Percentiles rank a stretch among this genome's conserved stretches.
These are phyloP conservation scores for Amorpha juglandis DNA, from an alignment of 2,888 invertebrate genomes.

Conservation along the genomic window DNA sequence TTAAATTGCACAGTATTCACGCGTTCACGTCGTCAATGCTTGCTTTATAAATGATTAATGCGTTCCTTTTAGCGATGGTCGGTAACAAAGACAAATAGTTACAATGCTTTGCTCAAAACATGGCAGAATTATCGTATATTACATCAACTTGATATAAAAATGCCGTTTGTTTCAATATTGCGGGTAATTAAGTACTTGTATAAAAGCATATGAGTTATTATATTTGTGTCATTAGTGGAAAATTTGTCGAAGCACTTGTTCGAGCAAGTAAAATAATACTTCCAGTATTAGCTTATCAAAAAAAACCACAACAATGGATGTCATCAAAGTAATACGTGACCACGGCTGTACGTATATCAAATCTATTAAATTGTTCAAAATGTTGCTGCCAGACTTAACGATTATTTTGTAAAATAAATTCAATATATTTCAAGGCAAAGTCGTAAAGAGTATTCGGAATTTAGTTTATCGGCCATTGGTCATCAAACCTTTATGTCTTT, in stretches of 20 bases:
- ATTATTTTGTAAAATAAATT: not conserved
- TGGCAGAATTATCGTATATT: not conserved
- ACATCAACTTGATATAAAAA: not conserved
- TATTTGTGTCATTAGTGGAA: too few relatives aligned
- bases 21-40: conserved; percentile 60
- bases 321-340: not conserved
- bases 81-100: conserved; percentile 5
- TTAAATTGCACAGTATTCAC: conserved; percentile 72
- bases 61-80: conserved; percentile 63
- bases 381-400: not conserved
- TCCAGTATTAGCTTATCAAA: too few relatives aligned
- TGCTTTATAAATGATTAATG: conserved; percentile 70
- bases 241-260: too few relatives aligned
- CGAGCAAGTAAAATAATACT: too few relatives aligned
- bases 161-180: not conserved
- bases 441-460: conserved; percentile 35
- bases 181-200: not conserved
- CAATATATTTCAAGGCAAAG: not conserved
- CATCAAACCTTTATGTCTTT: conserved; percentile 17
- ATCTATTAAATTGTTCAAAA: not conserved
- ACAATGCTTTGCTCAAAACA: not conserved
- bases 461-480: conserved; percentile 7
- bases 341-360: not conserved
- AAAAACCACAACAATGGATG: not conserved
- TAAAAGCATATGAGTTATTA: too few relatives aligned